Evolutionary conservation across 2,888 invertebrate species (phyloP).

Genomic region (Drosophila hamatofila): DNA sequence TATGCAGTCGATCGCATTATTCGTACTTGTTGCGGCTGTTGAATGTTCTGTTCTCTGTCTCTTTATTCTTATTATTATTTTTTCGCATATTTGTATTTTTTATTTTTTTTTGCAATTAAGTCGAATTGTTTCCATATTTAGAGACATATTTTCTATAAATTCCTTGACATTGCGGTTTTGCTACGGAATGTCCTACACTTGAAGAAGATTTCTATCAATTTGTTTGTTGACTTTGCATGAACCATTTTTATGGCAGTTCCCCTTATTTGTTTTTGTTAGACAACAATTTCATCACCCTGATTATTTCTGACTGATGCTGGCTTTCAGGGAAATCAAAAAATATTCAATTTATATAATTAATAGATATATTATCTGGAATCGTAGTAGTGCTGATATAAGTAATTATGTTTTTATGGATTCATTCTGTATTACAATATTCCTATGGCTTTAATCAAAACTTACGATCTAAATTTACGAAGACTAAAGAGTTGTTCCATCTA

Average conservation of each 20-base stretch:
- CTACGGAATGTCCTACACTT: slow-evolving; percentile 23
- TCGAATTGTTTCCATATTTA: slow-evolving; percentile 39
- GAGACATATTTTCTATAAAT: slow-evolving; percentile 30
- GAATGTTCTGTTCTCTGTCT: not conserved
- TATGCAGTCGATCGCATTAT: not conserved
- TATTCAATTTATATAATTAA: not conserved
- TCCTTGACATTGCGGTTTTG: slow-evolving; percentile 34
- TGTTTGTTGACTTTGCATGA: slow-evolving; percentile 1
- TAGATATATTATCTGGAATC: not conserved
- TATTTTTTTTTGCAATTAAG: slow-evolving; percentile 38
- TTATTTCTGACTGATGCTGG: not conserved
- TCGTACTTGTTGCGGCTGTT: not conserved
- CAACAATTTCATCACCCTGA: not conserved
- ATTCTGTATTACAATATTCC: not conserved
- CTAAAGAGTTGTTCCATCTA: not conserved
- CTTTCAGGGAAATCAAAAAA: not conserved
- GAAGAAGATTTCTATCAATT: slow-evolving; percentile 15
- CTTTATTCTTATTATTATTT: too few species aligned
- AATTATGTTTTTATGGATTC: not conserved
- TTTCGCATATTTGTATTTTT: slow-evolving; percentile 1
- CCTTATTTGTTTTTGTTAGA: slow-evolving; percentile 13
- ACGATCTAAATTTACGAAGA: not conserved
- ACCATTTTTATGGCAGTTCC: slow-evolving; percentile 17
- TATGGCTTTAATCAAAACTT: not conserved
- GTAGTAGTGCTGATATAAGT: not conserved